Percentiles rank a stretch among this genome's conserved stretches.
Evolutionary conservation across 2,888 invertebrate genomes (phyloP).

Genomic region (Trissolcus brochymenae): DNA sequence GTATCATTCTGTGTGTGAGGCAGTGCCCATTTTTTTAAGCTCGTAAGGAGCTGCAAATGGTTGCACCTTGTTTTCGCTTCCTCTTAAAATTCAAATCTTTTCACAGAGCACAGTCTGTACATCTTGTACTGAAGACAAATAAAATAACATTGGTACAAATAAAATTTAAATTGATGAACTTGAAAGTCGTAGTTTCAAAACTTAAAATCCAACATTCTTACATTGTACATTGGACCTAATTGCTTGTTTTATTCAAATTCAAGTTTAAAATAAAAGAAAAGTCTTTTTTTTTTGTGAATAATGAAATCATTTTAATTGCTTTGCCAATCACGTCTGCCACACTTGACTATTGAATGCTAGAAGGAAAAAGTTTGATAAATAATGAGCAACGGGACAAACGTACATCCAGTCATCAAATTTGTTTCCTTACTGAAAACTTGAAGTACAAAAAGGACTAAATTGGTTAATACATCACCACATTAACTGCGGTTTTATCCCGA

Average conservation of each 20-base stretch:
- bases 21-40: conserved; percentile 31
- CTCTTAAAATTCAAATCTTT: background rate
- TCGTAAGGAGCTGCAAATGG: conserved; percentile 18
- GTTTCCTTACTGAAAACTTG: conserved; percentile 4
- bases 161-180: too few relatives aligned
- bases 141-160: too few relatives aligned
- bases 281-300: too few relatives aligned
- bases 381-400: background rate
- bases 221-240: too few relatives aligned
- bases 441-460: conserved; percentile 25
- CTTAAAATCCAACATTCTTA: too few relatives aligned
- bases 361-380: background rate
- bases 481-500: conserved; percentile 26
- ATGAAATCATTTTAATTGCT: too few relatives aligned
- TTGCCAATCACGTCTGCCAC: too few relatives aligned
- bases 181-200: too few relatives aligned
- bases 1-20: conserved; percentile 70
- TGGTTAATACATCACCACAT: conserved; percentile 30
- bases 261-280: too few relatives aligned
- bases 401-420: conserved; percentile 3
- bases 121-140: too few relatives aligned
- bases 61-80: conserved; percentile 13
- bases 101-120: too few relatives aligned
- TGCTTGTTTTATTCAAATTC: too few relatives aligned
- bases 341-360: background rate